Base-by-base conservation (phyloP, 1,140 invertebrate species). In the Octopus bimaculoides region DNA sequence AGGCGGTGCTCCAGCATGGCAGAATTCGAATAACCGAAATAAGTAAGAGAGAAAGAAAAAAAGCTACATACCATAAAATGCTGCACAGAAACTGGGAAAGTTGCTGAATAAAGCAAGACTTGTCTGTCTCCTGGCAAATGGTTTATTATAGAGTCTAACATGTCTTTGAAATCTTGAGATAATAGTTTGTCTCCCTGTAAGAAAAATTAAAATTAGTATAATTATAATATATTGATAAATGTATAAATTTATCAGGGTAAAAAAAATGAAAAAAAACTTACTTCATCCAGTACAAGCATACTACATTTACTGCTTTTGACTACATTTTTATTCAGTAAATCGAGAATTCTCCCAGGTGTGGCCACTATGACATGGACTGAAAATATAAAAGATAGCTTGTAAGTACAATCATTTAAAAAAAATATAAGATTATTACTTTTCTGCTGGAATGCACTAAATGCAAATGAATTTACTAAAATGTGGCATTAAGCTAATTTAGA, bases 311-410 rank as follows among this genome's bases (percentile, higher is more conserved):
- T 94, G 93, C 98, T 97, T 61, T 91, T 88, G 20, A 98, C 97
- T 84, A 99, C 96, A 90, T 97, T 95, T 91, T 99, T 99, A 91
- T 99, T 98, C 95, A 99, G 98, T 87, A 99, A 93, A 93, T 99
- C 98, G 87, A 99, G 93, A 91, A 99, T 99, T 91, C 98, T 94
- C 85, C 98, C 98, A 82, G 98, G 98, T 83, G 98, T 99, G 75
- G 98, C 98, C 89, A 99, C 98, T 88, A 99, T 96, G 82, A 99
- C 94, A 93, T 99, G 98, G 87, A 99, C 98, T 96, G 90, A 71
- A 88, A 86, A 79, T 78, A 66, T 84, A 74, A 77, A 82, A 69
- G 77, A 41, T 3, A 41, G 26, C 26, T 41, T 41, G 26, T 41
- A 41, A 41, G 26, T 41, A 41, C 26, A 0, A 41, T 41, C 26